Evolutionary conservation across 1,140 invertebrate species (phyloP).

Genomic region (Colletes gigas): DNA sequence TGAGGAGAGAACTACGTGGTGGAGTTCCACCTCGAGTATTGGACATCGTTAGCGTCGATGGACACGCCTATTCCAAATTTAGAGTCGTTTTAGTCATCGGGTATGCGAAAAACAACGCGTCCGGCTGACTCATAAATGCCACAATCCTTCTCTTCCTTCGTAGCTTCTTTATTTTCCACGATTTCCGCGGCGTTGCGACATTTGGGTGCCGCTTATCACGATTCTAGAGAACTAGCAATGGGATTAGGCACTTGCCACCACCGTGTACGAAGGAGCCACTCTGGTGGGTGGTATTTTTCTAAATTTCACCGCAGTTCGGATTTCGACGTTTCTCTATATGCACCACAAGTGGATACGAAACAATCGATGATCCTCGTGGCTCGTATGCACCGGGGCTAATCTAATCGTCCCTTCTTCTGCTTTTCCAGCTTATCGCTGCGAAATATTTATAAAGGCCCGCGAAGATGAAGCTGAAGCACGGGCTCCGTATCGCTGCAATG

Average conservation of each 20-base stretch:
- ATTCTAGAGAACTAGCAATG: neutral
- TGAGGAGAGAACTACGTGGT: neutral
- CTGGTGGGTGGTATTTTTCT: too few species aligned
- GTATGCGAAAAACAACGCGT: neutral
- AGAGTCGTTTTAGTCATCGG: conserved; percentile 16
- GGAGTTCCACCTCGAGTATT: neutral
- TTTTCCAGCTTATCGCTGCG: conserved; percentile 14
- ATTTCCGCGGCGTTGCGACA: neutral
- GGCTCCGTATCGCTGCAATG: conserved; percentile 6
- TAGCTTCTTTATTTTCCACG: too few species aligned
- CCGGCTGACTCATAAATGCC: neutral
- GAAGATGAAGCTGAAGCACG: neutral
- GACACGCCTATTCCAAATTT: conserved; percentile 35
- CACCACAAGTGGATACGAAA: neutral
- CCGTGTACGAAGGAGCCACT: too few species aligned
- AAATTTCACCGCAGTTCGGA: too few species aligned
- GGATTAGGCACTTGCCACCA: too few species aligned
- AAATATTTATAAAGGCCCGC: conserved; percentile 2
- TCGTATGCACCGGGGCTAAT: conserved; percentile 16
- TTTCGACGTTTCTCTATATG: too few species aligned
- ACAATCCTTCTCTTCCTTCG: neutral
- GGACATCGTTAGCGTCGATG: neutral
- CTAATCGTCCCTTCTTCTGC: conserved; percentile 23
- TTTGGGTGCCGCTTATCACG: neutral
- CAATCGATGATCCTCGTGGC: conserved; percentile 16